These are phyloP conservation scores for Drosophila monieri DNA, from an alignment of 2,888 invertebrate genomes.

Conservation along the genomic window DNA sequence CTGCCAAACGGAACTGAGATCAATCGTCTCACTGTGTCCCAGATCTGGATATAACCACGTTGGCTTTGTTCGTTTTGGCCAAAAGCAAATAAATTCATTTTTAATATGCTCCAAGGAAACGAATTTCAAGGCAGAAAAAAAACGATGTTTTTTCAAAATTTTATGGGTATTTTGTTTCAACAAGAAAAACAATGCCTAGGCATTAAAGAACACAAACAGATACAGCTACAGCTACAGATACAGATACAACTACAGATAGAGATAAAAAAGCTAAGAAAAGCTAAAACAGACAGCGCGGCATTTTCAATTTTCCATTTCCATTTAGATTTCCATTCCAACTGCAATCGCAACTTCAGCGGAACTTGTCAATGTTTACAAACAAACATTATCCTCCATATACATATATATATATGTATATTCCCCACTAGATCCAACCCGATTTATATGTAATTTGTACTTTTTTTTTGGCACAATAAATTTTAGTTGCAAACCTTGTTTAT, in stretches of 20 bases:
- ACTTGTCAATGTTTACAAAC: constrained; percentile 79
- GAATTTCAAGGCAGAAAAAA: constrained; percentile 23
- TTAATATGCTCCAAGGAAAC: constrained; percentile 59
- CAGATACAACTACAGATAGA: background rate
- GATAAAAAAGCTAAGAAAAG: constrained; percentile 5
- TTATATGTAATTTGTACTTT: constrained; percentile 35
- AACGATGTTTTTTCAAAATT: constrained; percentile 69
- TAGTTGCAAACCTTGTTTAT: constrained; percentile 66
- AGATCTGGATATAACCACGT: background rate
- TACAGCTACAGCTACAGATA: background rate
- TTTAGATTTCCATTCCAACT: constrained; percentile 40
- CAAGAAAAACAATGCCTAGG: constrained; percentile 49
- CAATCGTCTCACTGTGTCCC: constrained; percentile 57
- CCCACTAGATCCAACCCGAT: constrained; percentile 6
- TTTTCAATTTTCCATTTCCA: constrained; percentile 64
- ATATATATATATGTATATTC: constrained; percentile 26
- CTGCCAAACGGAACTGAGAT: constrained; percentile 69
- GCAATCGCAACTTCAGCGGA: constrained; percentile 59
- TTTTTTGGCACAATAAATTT: constrained; percentile 51
- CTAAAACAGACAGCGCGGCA: constrained; percentile 68
- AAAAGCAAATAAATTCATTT: constrained; percentile 74
- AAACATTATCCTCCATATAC: constrained; percentile 59
- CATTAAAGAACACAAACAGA: constrained; percentile 54
- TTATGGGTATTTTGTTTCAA: constrained; percentile 75
- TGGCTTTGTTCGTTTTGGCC: constrained; percentile 39